A percentile compares a stretch with the other conserved stretches of the same genome.
These are phyloP conservation scores for Drosophila acutilabella DNA, from an alignment of 2,888 invertebrate genomes.

Conservation along the genomic window DNA sequence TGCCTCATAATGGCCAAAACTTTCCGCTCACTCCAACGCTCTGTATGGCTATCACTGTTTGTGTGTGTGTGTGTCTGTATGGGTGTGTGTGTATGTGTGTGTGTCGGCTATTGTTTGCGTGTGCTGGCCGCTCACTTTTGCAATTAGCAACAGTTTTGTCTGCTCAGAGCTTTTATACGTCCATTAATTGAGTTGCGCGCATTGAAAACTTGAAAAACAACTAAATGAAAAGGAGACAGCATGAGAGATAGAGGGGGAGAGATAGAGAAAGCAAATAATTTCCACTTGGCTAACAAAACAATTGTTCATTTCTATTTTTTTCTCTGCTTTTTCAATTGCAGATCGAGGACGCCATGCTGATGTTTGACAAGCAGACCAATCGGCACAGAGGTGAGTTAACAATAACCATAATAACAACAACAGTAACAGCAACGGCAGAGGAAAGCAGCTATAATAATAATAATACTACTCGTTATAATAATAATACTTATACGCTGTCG, in stretches of 20 bases:
- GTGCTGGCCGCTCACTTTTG: constrained; percentile 56
- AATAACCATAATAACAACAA: constrained; percentile 14
- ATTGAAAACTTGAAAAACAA: constrained; percentile 46
- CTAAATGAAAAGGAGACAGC: constrained; percentile 9
- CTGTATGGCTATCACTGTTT: constrained; percentile 10
- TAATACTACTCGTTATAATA: constrained; percentile 38
- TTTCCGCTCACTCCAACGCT: constrained; percentile 37
- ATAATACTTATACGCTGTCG: constrained; percentile 28
- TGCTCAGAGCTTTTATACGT: constrained; percentile 72
- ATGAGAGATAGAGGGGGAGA: constrained; percentile 25
- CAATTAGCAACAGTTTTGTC: constrained; percentile 82
- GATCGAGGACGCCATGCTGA: constrained; percentile 99
- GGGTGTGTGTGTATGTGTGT: constrained; percentile 32
- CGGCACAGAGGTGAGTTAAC: constrained; percentile 97
- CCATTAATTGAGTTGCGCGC: constrained; percentile 77
- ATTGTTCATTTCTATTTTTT: constrained; percentile 5
- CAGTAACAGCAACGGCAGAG: not conserved
- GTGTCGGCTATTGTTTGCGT: constrained; percentile 36
- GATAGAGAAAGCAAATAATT: constrained; percentile 14
- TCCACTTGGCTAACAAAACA: constrained; percentile 43
- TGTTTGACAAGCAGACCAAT: constrained; percentile 99
- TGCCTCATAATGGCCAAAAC: constrained; percentile 82
- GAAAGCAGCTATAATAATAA: not conserved
- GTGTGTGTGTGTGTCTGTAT: constrained; percentile 1
- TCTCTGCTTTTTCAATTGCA: constrained; percentile 86